Conservation (phyloP, 1,140 invertebrate genomes). For the Atopsyche davidsoni region DNA sequence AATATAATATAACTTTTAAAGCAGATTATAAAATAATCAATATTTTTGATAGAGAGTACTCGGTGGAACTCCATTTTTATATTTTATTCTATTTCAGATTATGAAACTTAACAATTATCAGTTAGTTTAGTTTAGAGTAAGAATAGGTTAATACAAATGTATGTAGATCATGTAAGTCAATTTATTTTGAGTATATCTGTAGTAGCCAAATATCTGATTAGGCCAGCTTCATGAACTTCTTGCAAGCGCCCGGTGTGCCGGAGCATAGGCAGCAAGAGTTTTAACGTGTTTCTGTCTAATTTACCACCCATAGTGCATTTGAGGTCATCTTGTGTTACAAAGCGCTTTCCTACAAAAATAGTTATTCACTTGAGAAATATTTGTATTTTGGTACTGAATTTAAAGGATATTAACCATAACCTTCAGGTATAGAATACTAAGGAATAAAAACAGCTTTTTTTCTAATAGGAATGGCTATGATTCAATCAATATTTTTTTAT, state of each 20-base stretch:
- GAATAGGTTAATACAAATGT: not conserved
- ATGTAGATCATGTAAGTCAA: not conserved
- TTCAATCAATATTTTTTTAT: too few relatives aligned
- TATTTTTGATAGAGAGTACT: too few relatives aligned
- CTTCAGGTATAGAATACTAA: not conserved
- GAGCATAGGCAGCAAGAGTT: conserved; percentile 25
- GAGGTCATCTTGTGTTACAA: conserved; percentile 27
- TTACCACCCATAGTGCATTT: conserved; percentile 24
- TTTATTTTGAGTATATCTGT: conserved; percentile 7
- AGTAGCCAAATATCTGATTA: conserved; percentile 18
- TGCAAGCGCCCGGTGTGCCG: conserved; percentile 20
- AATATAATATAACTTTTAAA: too few relatives aligned
- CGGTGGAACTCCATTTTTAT: too few relatives aligned
- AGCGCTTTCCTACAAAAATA: conserved; percentile 21
- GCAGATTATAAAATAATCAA: too few relatives aligned
- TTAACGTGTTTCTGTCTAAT: conserved; percentile 24
- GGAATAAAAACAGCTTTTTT: too few relatives aligned
- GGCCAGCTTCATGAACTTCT: conserved; percentile 14
- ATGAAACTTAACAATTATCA: too few relatives aligned
- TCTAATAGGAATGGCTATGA: too few relatives aligned
- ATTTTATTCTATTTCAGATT: too few relatives aligned
- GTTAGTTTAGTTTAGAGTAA: not conserved
- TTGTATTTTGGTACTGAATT: not conserved
- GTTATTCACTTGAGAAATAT: not conserved
- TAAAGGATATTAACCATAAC: not conserved